A percentile compares a stretch with the other conserved stretches of the same genome.
These are phyloP conservation scores for Synodontis membranacea DNA, from an alignment of 2,113 vertebrate genomes.

Conservation along the genomic window DNA sequence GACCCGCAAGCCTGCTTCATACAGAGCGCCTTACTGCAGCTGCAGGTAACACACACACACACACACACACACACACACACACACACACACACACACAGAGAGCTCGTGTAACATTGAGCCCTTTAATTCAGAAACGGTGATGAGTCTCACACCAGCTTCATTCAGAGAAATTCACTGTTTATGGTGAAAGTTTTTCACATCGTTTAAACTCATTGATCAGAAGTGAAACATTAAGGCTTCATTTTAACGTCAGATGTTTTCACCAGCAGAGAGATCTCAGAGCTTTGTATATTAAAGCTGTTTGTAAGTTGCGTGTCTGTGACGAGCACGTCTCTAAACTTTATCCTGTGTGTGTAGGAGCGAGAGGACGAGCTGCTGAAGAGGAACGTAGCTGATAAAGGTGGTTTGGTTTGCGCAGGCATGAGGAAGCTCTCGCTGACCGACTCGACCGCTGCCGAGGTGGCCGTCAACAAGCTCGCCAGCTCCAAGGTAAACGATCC, in stretches of 20 bases:
- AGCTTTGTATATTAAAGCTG: no score
- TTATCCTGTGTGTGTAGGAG: conserved; percentile 70
- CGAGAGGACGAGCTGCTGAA: conserved; percentile 76
- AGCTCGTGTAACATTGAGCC: no score
- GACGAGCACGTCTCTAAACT: neutral
- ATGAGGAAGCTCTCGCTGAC: conserved; percentile 78
- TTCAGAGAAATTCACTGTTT: no score
- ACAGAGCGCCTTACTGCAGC: conserved; percentile 88
- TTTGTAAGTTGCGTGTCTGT: neutral
- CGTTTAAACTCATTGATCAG: no score
- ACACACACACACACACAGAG: neutral
- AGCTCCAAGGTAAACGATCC: conserved; percentile 63
- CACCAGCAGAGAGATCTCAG: no score
- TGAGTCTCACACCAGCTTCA: neutral
- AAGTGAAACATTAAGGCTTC: no score
- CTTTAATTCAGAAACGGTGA: no score
- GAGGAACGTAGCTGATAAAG: conserved; percentile 54
- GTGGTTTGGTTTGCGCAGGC: conserved; percentile 56
- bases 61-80: neutral
- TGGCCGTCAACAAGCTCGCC: conserved; percentile 63
- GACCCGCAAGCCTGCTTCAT: conserved; percentile 87
- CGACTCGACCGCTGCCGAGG: conserved; percentile 63
- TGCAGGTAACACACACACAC: conserved; percentile 77
- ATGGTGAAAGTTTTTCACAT: no score
- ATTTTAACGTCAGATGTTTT: no score